Evolutionary conservation across 2,797 vertebrate species (phyloP).

Genomic region (Rhadinocentrus ornatus): DNA sequence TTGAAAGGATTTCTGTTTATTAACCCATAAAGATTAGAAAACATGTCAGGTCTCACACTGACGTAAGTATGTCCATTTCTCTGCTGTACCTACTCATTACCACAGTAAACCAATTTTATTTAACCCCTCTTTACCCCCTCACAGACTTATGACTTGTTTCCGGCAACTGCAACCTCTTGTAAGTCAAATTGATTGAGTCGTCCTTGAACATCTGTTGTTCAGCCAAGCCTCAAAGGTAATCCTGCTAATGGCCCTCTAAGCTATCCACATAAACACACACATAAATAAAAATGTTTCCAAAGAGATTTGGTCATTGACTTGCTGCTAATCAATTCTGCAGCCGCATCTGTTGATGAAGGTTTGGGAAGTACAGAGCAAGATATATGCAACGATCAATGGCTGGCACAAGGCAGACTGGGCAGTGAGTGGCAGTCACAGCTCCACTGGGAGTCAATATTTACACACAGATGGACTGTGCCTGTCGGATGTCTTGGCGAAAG

Average conservation of each 20-base stretch:
- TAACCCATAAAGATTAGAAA: conserved; percentile 45
- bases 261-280: conserved; percentile 86
- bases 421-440: conserved; percentile 78
- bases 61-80: conserved; percentile 43
- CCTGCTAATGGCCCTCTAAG: conserved; percentile 87
- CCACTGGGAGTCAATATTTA: conserved; percentile 75
- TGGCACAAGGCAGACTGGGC: conserved; percentile 68
- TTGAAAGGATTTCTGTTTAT: conserved; percentile 35
- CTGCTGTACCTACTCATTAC: conserved; percentile 49
- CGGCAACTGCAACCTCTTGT: conserved; percentile 77
- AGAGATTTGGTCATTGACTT: conserved; percentile 84
- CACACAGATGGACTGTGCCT: conserved; percentile 68
- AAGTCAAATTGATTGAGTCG: conserved; percentile 86
- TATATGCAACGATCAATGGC: conserved; percentile 83
- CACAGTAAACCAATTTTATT: conserved; percentile 59
- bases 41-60: conserved; percentile 52
- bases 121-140: conserved; percentile 35
- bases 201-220: conserved; percentile 87
- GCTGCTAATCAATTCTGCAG: conserved; percentile 84
- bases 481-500: conserved; percentile 61
- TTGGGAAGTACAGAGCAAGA: conserved; percentile 81
- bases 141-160: conserved; percentile 70
- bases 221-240: conserved; percentile 86
- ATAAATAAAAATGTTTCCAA: conserved; percentile 88
- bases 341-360: conserved; percentile 85